Base-by-base conservation (phyloP, 1,140 invertebrate genomes). In the Eumaeus atala region DNA sequence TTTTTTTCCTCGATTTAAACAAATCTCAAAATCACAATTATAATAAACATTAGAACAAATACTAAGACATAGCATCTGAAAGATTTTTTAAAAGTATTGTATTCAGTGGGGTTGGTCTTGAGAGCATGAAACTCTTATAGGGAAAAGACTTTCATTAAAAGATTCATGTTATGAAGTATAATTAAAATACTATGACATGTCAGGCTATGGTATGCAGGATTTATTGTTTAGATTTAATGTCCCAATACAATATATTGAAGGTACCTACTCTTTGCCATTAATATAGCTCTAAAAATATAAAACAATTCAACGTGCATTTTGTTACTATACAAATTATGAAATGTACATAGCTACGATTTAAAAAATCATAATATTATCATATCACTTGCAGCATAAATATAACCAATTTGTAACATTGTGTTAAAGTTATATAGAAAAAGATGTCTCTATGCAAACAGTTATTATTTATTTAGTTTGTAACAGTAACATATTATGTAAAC, bases 401-500 rank as follows among this genome's bases (percentile, higher is more conserved):
- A 77, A 71, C 59, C 69, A 75, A 77, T 70, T 68, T 55, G 68
- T 63, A 66, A 64, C 59, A 56, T 73, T 79, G 54, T 69, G 66
- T 77, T 74, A 61, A 63, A 66, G 61, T 73, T 71, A 70, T 72
- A 74, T 71, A 74, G 64, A 3, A 28, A 28, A 71, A 73, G 61
- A 70, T 71, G 59, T 77, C 71, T 62, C 71, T 72, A 74, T 72
- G 64, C 67, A 67, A 60, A 69, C 44, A 66, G 65, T 74, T 70
- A 70, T 81, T 62, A 78, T 81, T 79, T 74, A 66, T 67, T 57
- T 77, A 80, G 70, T 77, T 73, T 74, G 77, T 74, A 63, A 74
- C 70, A 74, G 72, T 76, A 72, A 80, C 77, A 72, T 80, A 80
- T 75, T 84, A 77, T 80, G 77, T 79, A 76, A 78, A 79, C 73